Conservation (phyloP, 1,140 invertebrate genomes). For the Holotrichia oblita region DNA sequence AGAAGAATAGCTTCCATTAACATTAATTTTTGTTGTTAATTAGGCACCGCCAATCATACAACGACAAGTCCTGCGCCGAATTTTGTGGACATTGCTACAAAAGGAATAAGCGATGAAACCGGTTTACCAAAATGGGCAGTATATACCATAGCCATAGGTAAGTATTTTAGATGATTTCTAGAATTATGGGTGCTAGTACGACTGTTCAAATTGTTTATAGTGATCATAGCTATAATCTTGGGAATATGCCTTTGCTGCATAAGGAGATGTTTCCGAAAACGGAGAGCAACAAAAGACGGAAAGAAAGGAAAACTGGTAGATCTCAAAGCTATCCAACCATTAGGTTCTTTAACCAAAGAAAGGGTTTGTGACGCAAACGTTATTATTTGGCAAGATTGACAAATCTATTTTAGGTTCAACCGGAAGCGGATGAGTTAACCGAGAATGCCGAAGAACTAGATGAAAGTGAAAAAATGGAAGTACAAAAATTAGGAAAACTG, state of each 20-base stretch:
- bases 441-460: constrained; percentile 97
- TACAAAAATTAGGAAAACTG: constrained; percentile 93
- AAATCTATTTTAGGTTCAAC: constrained; percentile 82
- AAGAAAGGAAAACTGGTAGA: constrained; percentile 97
- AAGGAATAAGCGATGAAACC: constrained; percentile 35
- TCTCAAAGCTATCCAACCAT: constrained; percentile 93
- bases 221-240: constrained; percentile 64
- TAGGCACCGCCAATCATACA: constrained; percentile 12
- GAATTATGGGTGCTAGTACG: too few species aligned
- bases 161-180: neutral
- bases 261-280: constrained; percentile 92
- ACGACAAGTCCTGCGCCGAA: constrained; percentile 1
- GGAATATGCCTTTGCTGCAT: constrained; percentile 94
- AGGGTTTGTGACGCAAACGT: constrained; percentile 73
- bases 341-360: constrained; percentile 97
- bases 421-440: constrained; percentile 96
- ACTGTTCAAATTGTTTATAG: neutral
- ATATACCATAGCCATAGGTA: constrained; percentile 39
- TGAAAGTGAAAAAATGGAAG: constrained; percentile 94
- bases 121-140: constrained; percentile 39
- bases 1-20: too few species aligned
- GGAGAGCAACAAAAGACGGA: constrained; percentile 89
- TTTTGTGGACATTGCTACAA: constrained; percentile 10
- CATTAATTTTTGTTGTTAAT: too few species aligned
- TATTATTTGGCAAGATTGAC: neutral